Conservation (phyloP, 2,113 vertebrate species). For the Phyllostomus discolor region DNA sequence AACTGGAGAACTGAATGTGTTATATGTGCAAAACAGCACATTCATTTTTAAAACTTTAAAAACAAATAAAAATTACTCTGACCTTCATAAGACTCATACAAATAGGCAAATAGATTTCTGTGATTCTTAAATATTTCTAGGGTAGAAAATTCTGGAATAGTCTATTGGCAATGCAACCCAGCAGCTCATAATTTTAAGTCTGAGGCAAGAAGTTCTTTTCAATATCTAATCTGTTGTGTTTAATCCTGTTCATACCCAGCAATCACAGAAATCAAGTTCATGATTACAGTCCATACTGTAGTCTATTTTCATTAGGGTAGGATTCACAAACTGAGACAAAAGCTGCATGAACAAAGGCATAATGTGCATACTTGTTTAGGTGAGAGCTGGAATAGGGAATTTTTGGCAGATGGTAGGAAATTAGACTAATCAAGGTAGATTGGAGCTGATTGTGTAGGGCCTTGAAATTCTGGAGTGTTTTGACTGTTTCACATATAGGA, state of each 20-base stretch:
- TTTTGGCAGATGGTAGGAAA: background rate
- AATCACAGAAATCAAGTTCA: background rate
- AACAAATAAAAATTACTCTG: background rate
- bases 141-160: background rate
- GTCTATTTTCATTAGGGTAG: background rate
- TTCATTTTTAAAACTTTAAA: background rate
- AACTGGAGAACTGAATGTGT: background rate
- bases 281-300: background rate
- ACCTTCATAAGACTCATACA: background rate
- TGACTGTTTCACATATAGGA: background rate
- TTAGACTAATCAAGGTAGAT: background rate
- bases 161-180: background rate
- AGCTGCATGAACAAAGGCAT: background rate
- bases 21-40: background rate
- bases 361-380: background rate
- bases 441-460: background rate
- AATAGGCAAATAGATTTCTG: background rate
- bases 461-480: background rate
- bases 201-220: background rate
- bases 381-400: background rate
- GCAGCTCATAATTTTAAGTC: background rate
- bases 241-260: background rate
- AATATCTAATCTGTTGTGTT: background rate
- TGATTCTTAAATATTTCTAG: background rate
- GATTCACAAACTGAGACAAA: background rate